Evolutionary conservation across 1,140 invertebrate genomes (phyloP), one percentile per base, ranked within the genome.

Genomic region (Cardiocondyla obscurior): DNA sequence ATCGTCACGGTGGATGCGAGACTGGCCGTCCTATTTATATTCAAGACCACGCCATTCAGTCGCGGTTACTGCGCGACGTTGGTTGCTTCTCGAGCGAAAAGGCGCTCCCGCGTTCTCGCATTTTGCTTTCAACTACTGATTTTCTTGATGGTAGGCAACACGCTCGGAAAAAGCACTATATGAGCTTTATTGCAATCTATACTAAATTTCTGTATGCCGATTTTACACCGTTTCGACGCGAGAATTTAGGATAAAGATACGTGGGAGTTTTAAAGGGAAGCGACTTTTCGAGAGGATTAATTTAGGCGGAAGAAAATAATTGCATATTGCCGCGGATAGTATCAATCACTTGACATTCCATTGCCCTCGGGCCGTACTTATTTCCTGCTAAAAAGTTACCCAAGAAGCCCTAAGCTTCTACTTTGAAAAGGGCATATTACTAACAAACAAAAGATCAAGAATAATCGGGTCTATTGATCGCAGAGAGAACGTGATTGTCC

Each of bases 1-100:
- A 82, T 81, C 30, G 62, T 76, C 85, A 85, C 46, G 69, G n/a
- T 76, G 62, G 60, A 82, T 70, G 65, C 72, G 49, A 51, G 30
- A 30, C 36, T 70, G 70, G 62, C 30, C 57, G 51, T 53, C 46
- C 74, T 79, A 79, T 79, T 79, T 79, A 79, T 79, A 69, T 57
- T 53, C 74, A 64, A 14, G 30, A 64, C 5, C 16, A 42, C 46
- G 74, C 74, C 74, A 79, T 69, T 77, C 74, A 79, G 36, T 55
- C 36, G 51, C 28, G 7, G 22, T 33, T 33, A 33, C 16, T 12
- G 33, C 42, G 49, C 36, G 22, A 22, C 22, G 30, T 49, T 51
- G 22, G 33, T 64, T 16, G 19, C 33, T 53, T 0, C 36, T 55
- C 72, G 1, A 30, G 10, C 44, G 58, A 51, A 33, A 51, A 36